These are phyloP conservation scores for Buathra laborator DNA, from an alignment of 2,888 invertebrate genomes.

Conservation along the genomic window DNA sequence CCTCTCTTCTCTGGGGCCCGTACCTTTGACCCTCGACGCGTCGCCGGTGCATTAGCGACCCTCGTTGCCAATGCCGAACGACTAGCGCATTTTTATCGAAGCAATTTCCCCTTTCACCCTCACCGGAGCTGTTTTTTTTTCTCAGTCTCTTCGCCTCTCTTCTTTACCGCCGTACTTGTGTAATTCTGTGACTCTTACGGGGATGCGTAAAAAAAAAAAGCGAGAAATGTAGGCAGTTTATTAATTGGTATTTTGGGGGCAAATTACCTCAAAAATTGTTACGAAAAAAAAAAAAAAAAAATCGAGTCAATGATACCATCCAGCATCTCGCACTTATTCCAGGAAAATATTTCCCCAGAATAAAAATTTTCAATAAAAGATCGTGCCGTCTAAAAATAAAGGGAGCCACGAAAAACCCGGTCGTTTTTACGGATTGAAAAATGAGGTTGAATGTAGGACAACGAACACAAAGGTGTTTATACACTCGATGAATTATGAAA, in stretches of 20 bases:
- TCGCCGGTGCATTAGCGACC: constrained; percentile 69
- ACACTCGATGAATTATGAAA: background rate
- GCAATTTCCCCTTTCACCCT: constrained; percentile 71
- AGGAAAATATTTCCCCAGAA: background rate
- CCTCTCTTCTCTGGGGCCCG: constrained; percentile 36
- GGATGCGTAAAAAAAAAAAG: constrained; percentile 7
- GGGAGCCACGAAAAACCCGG: constrained; percentile 54
- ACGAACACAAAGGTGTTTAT: constrained; percentile 67
- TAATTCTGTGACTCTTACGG: constrained; percentile 25
- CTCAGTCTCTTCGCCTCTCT: constrained; percentile 28
- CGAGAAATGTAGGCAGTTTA: constrained; percentile 43
- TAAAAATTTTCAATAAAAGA: background rate
- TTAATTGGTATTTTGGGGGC: background rate
- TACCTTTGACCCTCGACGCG: constrained; percentile 58
- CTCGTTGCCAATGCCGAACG: constrained; percentile 74
- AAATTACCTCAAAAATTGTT: background rate
- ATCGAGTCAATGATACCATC: constrained; percentile 67
- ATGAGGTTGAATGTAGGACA: constrained; percentile 76
- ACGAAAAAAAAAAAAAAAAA: background rate
- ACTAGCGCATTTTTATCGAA: constrained; percentile 72
- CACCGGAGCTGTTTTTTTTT: background rate
- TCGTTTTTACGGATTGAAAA: constrained; percentile 52
- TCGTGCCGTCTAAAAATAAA: constrained; percentile 29
- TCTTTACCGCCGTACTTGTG: constrained; percentile 13
- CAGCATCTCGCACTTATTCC: background rate